These are phyloP conservation scores for Zeuzera pyrina DNA, from an alignment of 2,888 invertebrate genomes.

Conservation along the genomic window DNA sequence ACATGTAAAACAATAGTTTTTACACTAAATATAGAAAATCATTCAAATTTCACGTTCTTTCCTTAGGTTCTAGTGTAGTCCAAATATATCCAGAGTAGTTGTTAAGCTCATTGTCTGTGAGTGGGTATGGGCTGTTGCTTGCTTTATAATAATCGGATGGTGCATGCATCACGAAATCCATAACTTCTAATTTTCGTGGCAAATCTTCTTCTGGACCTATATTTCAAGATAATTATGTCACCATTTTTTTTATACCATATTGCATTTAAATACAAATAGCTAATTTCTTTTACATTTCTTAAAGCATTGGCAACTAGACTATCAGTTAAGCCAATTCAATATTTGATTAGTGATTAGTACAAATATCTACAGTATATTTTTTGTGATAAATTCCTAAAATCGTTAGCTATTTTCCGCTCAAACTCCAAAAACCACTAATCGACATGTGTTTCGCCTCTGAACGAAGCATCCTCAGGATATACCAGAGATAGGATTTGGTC, in stretches of 20 bases:
- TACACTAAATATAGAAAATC: background rate
- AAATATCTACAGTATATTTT: background rate
- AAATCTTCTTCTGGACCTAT: constrained; percentile 92
- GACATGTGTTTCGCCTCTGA: no score
- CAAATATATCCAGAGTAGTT: constrained; percentile 75
- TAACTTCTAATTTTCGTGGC: constrained; percentile 86
- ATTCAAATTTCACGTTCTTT: constrained; percentile 27
- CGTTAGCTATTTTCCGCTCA: no score
- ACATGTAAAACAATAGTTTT: background rate
- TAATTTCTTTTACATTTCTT: background rate
- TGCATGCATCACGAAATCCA: constrained; percentile 95
- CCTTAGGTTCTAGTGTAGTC: constrained; percentile 73
- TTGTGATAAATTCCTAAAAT: background rate
- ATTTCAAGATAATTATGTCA: no score
- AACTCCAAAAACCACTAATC: no score
- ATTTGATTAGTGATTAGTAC: background rate
- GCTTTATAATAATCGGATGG: constrained; percentile 92
- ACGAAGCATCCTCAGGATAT: no score
- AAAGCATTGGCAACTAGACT: background rate
- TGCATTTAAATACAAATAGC: background rate
- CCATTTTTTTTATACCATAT: no score
- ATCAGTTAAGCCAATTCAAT: background rate
- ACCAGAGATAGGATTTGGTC: no score
- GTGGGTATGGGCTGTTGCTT: constrained; percentile 83
- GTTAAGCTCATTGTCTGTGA: constrained; percentile 57